phyloP scores from a whole-genome alignment of 2,113 vertebrate species.

The Thalassarche chlororhynchos region DNA sequence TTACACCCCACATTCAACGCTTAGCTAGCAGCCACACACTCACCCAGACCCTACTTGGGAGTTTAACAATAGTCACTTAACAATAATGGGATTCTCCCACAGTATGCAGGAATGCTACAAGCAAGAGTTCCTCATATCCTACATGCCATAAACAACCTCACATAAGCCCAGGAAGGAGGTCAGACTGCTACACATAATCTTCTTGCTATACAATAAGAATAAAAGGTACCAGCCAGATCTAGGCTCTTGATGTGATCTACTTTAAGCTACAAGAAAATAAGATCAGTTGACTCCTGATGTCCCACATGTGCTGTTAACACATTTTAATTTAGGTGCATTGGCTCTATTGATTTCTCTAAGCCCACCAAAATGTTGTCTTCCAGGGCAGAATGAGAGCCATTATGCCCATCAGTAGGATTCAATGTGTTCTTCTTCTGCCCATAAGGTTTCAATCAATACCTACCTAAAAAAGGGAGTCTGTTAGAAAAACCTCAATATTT shows the following conservation, averaged over 20 bases:
- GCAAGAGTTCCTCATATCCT: neutral
- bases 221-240: neutral
- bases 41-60: neutral
- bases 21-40: neutral
- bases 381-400: neutral
- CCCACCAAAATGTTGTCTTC: neutral
- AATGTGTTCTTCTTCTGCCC: neutral
- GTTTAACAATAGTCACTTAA: neutral
- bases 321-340: neutral
- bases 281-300: neutral
- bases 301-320: neutral
- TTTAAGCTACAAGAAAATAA: neutral
- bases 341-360: neutral
- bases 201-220: neutral
- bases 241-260: neutral
- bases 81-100: neutral
- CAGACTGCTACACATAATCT: neutral
- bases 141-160: neutral
- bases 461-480: neutral
- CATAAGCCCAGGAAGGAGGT: neutral
- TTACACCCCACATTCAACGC: neutral
- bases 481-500: neutral
- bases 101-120: neutral
- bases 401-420: neutral
- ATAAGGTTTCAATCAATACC: neutral